Evolutionary conservation across 2,888 invertebrate genomes (phyloP).

Genomic region (Amorpha juglandis): DNA sequence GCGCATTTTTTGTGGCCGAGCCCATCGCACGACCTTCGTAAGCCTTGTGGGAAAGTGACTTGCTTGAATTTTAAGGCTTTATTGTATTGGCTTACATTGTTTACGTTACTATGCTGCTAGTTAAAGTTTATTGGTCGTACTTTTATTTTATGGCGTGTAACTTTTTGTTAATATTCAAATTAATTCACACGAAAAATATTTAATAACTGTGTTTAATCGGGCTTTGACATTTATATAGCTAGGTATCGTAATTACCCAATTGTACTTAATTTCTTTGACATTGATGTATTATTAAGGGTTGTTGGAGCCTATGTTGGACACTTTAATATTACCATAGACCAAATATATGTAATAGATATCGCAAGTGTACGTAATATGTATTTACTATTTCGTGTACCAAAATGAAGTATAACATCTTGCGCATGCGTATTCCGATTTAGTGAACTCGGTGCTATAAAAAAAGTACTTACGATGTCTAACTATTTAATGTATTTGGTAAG

Average conservation of each 20-base stretch:
- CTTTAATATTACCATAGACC: background rate
- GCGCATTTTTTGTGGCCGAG: conserved; percentile 28
- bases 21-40: conserved; percentile 30
- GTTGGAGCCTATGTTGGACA: conserved; percentile 14
- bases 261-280: background rate
- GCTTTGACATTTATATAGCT: conserved; percentile 35
- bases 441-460: too few species aligned
- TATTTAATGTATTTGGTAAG: too few species aligned
- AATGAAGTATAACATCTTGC: too few species aligned
- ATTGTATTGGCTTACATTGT: conserved; percentile 23
- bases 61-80: conserved; percentile 38
- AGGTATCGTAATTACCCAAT: background rate
- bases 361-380: too few species aligned
- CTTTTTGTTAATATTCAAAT: conserved; percentile 16
- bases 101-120: conserved; percentile 6
- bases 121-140: conserved; percentile 14
- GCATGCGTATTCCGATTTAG: too few species aligned
- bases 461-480: too few species aligned
- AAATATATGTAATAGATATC: too few species aligned
- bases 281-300: background rate
- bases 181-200: conserved; percentile 28
- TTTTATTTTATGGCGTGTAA: conserved; percentile 22
- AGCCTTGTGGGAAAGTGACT: conserved; percentile 67
- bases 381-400: too few species aligned
- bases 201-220: conserved; percentile 34